Evolutionary conservation across 2,888 invertebrate genomes (phyloP).

Genomic region (Phymatocera aterrima): DNA sequence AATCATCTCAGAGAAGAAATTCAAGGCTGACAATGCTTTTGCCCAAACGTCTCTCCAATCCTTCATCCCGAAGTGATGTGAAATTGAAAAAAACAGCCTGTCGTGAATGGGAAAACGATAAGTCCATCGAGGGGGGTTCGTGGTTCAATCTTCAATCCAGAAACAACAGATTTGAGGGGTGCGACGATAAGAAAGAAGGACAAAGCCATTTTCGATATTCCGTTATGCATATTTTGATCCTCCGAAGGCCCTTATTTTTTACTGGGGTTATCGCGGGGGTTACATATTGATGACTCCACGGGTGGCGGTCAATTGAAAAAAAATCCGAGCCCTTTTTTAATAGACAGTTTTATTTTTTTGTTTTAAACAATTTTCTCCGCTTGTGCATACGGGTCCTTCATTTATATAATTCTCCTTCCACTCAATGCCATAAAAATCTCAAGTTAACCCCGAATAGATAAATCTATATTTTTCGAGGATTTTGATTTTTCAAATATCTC

Average conservation of each 20-base stretch:
- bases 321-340: no score
- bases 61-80: background rate
- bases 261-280: background rate
- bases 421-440: no score
- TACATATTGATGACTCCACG: background rate
- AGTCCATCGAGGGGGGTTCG: background rate
- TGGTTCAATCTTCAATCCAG: background rate
- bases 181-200: background rate
- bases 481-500: no score
- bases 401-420: no score
- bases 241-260: background rate
- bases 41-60: background rate
- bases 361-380: no score
- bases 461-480: no score
- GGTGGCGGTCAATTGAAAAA: background rate
- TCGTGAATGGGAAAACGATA: slow-evolving; percentile 1
- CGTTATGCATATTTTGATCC: background rate
- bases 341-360: no score
- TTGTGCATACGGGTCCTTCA: no score
- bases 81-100: background rate
- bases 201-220: background rate
- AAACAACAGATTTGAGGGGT: background rate
- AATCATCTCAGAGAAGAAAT: background rate
- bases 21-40: background rate
- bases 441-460: no score